These are phyloP conservation scores for Serilophus lunatus DNA, from an alignment of 2,113 vertebrate species.

Conservation along the genomic window DNA sequence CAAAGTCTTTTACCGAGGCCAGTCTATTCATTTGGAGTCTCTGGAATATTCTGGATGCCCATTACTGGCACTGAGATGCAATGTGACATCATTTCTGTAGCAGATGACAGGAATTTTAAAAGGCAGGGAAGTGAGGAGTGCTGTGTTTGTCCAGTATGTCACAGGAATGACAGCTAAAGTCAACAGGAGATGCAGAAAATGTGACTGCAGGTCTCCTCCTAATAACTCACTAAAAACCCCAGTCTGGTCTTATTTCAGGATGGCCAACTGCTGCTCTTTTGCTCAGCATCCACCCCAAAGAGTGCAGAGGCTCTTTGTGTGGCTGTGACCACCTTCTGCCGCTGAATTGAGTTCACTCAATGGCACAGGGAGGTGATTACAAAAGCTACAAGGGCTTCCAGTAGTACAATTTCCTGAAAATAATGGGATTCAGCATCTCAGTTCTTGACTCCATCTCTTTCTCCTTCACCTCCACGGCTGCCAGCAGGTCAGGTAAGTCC, in stretches of 20 bases:
- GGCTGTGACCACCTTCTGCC: neutral
- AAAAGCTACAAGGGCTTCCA: neutral
- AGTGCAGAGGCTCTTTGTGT: rapidly evolving
- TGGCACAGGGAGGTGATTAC: neutral
- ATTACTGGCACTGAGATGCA: rapidly evolving
- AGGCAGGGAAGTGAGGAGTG: neutral
- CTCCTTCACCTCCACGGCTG: neutral
- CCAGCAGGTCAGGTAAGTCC: neutral
- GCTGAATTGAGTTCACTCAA: neutral
- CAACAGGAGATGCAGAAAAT: neutral
- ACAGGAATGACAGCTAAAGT: neutral
- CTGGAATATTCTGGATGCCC: neutral
- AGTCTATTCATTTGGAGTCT: neutral
- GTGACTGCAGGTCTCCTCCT: neutral
- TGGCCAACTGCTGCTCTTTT: neutral
- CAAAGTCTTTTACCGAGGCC: neutral
- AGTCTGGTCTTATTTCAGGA: neutral
- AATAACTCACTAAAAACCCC: neutral
- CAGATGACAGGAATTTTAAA: neutral
- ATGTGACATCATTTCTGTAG: neutral
- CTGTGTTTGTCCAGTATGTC: neutral
- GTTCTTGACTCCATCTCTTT: neutral
- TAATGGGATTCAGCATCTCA: neutral
- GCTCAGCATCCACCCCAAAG: neutral
- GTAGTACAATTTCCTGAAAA: neutral